Conservation (phyloP, 2,888 invertebrate species). For the Lysandra coridon region DNA sequence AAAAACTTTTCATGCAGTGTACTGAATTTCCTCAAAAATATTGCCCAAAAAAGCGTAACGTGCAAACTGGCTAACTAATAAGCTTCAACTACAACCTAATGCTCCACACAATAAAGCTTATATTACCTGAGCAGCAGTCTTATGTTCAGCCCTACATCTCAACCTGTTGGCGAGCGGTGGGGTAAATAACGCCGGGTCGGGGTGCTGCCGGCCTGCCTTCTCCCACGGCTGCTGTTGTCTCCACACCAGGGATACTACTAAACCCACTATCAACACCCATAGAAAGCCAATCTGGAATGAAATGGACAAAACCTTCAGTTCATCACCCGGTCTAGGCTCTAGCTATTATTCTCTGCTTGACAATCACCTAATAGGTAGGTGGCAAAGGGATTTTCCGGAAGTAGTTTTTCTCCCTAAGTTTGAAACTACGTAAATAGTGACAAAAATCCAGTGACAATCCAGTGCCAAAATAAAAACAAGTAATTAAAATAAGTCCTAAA, state of each 20-base stretch:
- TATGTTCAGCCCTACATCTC: constrained; percentile 47
- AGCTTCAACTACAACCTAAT: too few relatives aligned
- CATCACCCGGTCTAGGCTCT: too few relatives aligned
- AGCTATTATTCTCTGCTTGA: background rate
- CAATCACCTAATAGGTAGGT: background rate
- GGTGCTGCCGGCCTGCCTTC: constrained; percentile 52
- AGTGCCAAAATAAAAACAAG: too few relatives aligned
- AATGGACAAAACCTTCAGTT: background rate
- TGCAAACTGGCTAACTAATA: background rate
- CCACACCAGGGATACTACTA: constrained; percentile 59
- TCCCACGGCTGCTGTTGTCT: constrained; percentile 67
- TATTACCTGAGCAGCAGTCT: constrained; percentile 54
- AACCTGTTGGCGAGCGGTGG: constrained; percentile 61
- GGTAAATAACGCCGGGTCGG: constrained; percentile 69
- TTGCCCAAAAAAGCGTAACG: constrained; percentile 26
- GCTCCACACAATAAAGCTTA: background rate
- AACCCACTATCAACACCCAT: constrained; percentile 65
- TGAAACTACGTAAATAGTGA: too few relatives aligned
- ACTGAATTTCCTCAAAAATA: background rate
- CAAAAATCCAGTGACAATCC: too few relatives aligned
- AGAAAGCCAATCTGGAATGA: constrained; percentile 61
- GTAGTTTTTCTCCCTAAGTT: too few relatives aligned
- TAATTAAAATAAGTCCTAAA: too few relatives aligned
- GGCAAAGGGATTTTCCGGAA: too few relatives aligned
- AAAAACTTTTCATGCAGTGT: background rate